Base-by-base conservation (phyloP, 2,888 invertebrate species). In the Hirtodrosophila cameraria region DNA sequence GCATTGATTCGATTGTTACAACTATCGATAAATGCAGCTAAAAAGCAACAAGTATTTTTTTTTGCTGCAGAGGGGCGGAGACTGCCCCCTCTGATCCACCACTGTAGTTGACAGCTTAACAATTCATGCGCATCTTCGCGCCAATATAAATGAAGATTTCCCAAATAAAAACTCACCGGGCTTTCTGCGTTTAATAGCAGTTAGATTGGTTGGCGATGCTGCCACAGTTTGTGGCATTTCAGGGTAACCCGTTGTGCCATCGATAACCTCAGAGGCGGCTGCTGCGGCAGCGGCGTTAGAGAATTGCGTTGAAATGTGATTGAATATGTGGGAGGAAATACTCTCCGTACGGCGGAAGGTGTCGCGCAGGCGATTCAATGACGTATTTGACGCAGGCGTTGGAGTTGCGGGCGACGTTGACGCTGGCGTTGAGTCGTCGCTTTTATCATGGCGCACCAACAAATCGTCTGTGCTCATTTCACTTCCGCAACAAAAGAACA, bases 261-360 rank as follows among this genome's bases (percentile, higher is more conserved):
- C 77, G 16, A 89, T 86, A n/a, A 80, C 83, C 18, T 85, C 86
- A 1, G 88, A 87, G 6, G 84, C 74, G 11, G 82, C 79, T 3
- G 88, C 88, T n/a, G 84, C 86, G 5, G 88, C 83, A 2, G 88
- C 86, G n/a, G 85, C 86, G 60, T 81, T 89, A 4, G 88, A 82
- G 43, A 88, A 88, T 53, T 88, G 86, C n/a, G 88, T 88, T 16
- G 88, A 85, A 31, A 88, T 88, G 41, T 88, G 86, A 39, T 83
- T 85, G 61, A 89, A 87, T 39, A 90, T 82, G 31, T 90, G 88
- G 1, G 90, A 89, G 0, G 90, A 85, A 9, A 88, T 74, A 63
- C 87, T 90, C 53, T 90, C 91, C 2, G 90, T 89, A 11, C 90
- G 88, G 4, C 89, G 86, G 31, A 91, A 89, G 13, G 90, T 90